Percentiles rank a stretch among this genome's conserved stretches.
These are phyloP conservation scores for Fratercula arctica DNA, from an alignment of 2,797 vertebrate genomes.

Conservation along the genomic window DNA sequence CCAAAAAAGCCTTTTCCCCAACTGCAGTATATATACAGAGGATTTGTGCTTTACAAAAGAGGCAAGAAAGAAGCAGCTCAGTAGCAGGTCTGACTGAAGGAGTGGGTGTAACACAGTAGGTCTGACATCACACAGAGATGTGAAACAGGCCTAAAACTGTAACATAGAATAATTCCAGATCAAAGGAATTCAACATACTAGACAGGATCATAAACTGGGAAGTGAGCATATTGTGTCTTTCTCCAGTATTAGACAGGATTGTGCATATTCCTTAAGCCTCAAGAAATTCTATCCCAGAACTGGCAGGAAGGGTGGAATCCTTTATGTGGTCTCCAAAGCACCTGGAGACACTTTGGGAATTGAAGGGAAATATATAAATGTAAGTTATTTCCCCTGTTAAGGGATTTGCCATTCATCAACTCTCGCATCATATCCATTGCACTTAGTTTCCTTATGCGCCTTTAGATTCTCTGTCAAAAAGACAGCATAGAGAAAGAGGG, in stretches of 20 bases:
- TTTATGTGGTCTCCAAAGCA: not conserved
- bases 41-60: not conserved
- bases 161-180: not conserved
- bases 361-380: not conserved
- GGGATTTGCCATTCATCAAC: not conserved
- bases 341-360: not conserved
- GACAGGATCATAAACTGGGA: not conserved
- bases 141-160: not conserved
- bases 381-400: not conserved
- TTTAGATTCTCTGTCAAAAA: slow-evolving; percentile 9
- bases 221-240: not conserved
- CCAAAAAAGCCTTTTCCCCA: not conserved
- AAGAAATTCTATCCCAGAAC: not conserved
- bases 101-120: not conserved
- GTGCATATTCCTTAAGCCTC: not conserved
- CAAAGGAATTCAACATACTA: not conserved
- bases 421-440: not conserved
- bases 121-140: not conserved
- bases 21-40: not conserved
- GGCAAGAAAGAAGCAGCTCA: not conserved
- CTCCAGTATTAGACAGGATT: not conserved
- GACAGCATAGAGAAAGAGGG: not conserved
- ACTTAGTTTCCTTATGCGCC: not conserved
- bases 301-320: not conserved
- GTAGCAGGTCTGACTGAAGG: not conserved